These are phyloP conservation scores for Pachymerium ferrugineum DNA, from an alignment of 2,888 invertebrate species.

Conservation along the genomic window DNA sequence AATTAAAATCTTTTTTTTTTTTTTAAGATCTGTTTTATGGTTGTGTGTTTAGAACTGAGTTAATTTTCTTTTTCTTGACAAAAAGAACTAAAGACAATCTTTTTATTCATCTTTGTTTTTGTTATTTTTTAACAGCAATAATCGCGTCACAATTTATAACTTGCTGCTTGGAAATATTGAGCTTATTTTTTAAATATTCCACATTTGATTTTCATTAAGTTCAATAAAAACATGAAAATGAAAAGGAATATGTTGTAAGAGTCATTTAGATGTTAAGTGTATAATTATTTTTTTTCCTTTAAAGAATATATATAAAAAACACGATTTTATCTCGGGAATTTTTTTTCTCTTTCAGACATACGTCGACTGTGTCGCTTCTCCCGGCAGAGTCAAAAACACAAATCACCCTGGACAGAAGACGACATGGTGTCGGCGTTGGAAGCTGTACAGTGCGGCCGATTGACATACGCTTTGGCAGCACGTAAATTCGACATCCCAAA, in stretches of 20 bases:
- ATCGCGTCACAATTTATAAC: background rate
- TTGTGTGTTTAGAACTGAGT: background rate
- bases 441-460: conserved; percentile 43
- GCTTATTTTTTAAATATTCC: background rate
- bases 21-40: too few species aligned
- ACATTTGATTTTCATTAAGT: background rate
- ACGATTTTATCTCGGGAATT: too few species aligned
- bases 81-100: too few species aligned
- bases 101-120: background rate
- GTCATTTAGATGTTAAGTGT: background rate
- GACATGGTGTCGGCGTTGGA: conserved; percentile 42
- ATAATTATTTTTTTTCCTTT: background rate
- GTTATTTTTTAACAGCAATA: background rate
- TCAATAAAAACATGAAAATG: background rate
- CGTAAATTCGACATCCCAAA: conserved; percentile 92
- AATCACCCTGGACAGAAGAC: conserved; percentile 37
- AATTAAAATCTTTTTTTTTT: too few species aligned
- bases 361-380: conserved; percentile 36
- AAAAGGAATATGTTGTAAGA: background rate
- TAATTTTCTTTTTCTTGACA: too few species aligned
- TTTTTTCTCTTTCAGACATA: conserved; percentile 34
- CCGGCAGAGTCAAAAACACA: conserved; percentile 37
- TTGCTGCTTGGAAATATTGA: background rate
- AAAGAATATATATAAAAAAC: too few species aligned
- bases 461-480: conserved; percentile 64